Evolutionary conservation across 2,888 invertebrate species (phyloP).

Genomic region (Stramonita haemastoma): DNA sequence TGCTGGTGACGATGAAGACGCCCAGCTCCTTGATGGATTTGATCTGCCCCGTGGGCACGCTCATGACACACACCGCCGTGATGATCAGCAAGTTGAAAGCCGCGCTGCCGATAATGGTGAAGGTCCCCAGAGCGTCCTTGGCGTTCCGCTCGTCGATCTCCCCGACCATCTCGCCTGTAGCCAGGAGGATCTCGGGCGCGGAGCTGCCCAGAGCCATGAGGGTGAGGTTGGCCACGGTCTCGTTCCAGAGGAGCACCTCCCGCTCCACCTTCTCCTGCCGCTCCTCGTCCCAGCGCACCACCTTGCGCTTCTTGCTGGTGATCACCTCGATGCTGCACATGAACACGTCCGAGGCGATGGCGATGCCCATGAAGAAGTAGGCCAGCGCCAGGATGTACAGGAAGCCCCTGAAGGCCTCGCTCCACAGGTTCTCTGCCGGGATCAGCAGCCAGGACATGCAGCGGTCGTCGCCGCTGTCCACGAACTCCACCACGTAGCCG

Average conservation of each 20-base stretch:
- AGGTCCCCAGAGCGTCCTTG: conserved; percentile 71
- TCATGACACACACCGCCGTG: conserved; percentile 72
- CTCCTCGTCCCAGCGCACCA: conserved; percentile 71
- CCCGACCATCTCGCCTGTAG: conserved; percentile 63
- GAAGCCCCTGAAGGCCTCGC: conserved; percentile 62
- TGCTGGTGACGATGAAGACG: conserved; percentile 72
- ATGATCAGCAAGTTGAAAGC: conserved; percentile 76
- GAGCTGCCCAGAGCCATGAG: conserved; percentile 76
- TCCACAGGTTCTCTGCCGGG: conserved; percentile 76
- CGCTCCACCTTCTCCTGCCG: conserved; percentile 67
- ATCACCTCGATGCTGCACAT: conserved; percentile 75
- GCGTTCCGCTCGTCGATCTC: conserved; percentile 52
- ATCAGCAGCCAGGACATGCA: conserved; percentile 70
- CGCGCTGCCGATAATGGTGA: conserved; percentile 76
- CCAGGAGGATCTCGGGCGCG: conserved; percentile 75
- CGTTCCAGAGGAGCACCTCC: conserved; percentile 74
- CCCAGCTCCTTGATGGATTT: conserved; percentile 70
- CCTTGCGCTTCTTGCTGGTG: conserved; percentile 70
- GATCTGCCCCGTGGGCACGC: conserved; percentile 61
- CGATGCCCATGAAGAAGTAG: conserved; percentile 74
- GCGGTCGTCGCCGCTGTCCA: conserved; percentile 52
- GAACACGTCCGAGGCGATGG: conserved; percentile 74
- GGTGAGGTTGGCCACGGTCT: conserved; percentile 75
- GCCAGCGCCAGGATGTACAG: conserved; percentile 72
- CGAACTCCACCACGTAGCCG: conserved; percentile 69